phyloP scores from a whole-genome alignment of 2,888 invertebrate species.

The Prostheceraeus crozeri region DNA sequence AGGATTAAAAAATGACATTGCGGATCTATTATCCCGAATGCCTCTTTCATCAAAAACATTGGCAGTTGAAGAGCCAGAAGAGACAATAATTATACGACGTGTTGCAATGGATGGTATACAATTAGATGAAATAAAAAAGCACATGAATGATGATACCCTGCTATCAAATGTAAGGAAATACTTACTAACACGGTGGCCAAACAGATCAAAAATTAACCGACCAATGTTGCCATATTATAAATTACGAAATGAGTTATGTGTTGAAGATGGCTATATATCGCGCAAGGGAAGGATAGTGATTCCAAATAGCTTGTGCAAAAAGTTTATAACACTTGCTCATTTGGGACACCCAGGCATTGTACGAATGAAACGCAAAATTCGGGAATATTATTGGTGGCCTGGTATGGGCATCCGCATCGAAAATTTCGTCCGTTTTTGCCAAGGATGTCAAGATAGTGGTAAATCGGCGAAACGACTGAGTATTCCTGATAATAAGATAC shows the following conservation, averaged over 20 bases:
- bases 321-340: not conserved
- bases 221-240: not conserved
- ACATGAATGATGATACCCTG: not conserved
- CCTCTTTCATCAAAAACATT: no score
- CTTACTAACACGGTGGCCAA: slow-evolving; percentile 14
- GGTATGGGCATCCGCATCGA: slow-evolving; percentile 23
- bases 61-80: no score
- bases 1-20: not conserved
- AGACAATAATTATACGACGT: no score
- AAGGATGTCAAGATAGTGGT: slow-evolving; percentile 26
- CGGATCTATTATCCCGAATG: not conserved
- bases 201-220: not conserved
- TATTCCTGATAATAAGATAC: not conserved
- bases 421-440: slow-evolving; percentile 26
- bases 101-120: no score
- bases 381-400: slow-evolving; percentile 22
- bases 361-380: slow-evolving; percentile 10
- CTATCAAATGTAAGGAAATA: slow-evolving; percentile 6
- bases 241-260: not conserved
- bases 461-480: slow-evolving; percentile 9
- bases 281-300: not conserved
- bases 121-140: slow-evolving; percentile 9
- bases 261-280: not conserved
- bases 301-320: not conserved
- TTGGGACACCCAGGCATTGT: slow-evolving; percentile 28